Evolutionary conservation across 2,797 vertebrate genomes (phyloP).

Genomic region (Darevskia nairensis): DNA sequence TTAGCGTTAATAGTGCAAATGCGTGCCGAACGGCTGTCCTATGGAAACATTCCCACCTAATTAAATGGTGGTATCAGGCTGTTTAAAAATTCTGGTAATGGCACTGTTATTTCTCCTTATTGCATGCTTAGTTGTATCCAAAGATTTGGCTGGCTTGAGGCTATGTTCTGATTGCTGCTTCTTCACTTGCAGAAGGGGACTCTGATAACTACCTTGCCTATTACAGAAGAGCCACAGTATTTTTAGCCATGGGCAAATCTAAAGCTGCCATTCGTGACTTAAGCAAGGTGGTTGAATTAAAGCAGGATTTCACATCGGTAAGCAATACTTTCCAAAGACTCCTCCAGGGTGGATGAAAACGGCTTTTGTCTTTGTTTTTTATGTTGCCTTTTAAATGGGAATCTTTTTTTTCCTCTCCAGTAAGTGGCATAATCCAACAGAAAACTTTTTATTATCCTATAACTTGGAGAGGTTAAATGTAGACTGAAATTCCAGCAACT

Average conservation of each 20-base stretch:
- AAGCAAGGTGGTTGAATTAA: conserved; percentile 95
- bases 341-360: conserved; percentile 26
- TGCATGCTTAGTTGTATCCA: conserved; percentile 5
- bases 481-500: conserved; percentile 7
- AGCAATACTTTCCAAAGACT: conserved; percentile 72
- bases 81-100: conserved; percentile 15
- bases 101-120: conserved; percentile 25
- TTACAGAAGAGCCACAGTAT: conserved; percentile 97
- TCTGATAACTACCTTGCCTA: conserved; percentile 95
- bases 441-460: conserved; percentile 18
- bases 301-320: conserved; percentile 98
- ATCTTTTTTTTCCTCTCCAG: background rate
- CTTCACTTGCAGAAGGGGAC: conserved; percentile 88
- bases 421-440: conserved; percentile 30
- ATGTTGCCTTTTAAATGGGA: conserved; percentile 31
- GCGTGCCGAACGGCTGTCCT: background rate
- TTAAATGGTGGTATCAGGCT: conserved; percentile 15
- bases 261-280: conserved; percentile 97
- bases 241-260: conserved; percentile 96
- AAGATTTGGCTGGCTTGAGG: conserved; percentile 33
- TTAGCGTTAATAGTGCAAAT: conserved; percentile 42
- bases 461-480: conserved; percentile 46
- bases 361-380: conserved; percentile 18
- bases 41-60: conserved; percentile 2
- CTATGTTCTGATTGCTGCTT: conserved; percentile 52